Evolutionary conservation across 2,888 invertebrate genomes (phyloP).

Genomic region (Marasmarcha lunaedactyla): DNA sequence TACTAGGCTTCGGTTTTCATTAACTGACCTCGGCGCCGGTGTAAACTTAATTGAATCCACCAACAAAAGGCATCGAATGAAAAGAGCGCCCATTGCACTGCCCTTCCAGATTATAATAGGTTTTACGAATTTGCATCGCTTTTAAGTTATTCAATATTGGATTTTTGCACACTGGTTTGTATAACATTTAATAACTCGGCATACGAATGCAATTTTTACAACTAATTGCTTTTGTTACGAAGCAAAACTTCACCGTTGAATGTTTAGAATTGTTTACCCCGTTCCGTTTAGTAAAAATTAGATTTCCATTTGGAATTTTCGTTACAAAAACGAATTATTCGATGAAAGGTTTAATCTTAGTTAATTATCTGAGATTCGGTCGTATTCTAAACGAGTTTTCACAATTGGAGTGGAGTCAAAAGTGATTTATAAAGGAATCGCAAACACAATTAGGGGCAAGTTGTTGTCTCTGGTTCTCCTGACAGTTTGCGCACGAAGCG

Average conservation of each 20-base stretch:
- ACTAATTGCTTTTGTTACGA: conserved; percentile 8
- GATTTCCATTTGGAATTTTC: conserved; percentile 24
- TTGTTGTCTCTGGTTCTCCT: conserved; percentile 54
- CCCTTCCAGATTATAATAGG: conserved; percentile 67
- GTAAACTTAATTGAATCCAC: conserved; percentile 69
- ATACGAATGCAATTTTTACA: background rate
- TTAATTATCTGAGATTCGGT: conserved; percentile 63
- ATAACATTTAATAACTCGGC: conserved; percentile 9
- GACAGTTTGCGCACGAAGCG: conserved; percentile 46
- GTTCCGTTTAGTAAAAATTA: conserved; percentile 16
- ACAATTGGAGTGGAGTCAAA: conserved; percentile 59
- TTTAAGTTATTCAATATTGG: conserved; percentile 57
- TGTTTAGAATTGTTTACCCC: too few relatives aligned
- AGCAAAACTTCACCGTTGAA: background rate
- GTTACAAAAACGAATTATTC: conserved; percentile 49
- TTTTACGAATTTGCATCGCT: conserved; percentile 62
- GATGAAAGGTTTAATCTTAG: conserved; percentile 53
- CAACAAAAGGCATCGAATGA: conserved; percentile 66
- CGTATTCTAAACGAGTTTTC: conserved; percentile 55
- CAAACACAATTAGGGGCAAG: conserved; percentile 60
- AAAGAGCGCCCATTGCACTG: conserved; percentile 66
- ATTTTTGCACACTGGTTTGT: conserved; percentile 49
- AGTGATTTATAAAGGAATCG: conserved; percentile 57
- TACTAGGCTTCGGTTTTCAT: conserved; percentile 67
- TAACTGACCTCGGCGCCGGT: conserved; percentile 67